These are phyloP conservation scores for Petromus typicus DNA, from an alignment of 2,113 vertebrate species.

Conservation along the genomic window DNA sequence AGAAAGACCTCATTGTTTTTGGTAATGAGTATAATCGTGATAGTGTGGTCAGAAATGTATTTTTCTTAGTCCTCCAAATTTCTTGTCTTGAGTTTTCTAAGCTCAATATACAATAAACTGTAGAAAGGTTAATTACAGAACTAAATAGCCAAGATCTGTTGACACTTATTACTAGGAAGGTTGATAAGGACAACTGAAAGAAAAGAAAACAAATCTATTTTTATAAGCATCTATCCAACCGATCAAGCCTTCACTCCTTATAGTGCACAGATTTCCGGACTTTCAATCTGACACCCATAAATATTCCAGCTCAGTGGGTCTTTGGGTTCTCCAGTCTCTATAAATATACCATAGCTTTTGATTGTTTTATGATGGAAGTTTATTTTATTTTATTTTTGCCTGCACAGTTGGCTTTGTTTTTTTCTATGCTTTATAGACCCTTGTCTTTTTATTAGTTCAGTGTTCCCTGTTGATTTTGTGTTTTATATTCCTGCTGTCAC, in stretches of 20 bases:
- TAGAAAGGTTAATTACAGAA: conserved; percentile 52
- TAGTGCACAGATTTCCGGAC: conserved; percentile 78
- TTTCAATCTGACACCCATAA: conserved; percentile 83
- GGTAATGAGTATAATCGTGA: not conserved
- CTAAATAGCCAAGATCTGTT: not conserved
- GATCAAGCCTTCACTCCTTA: conserved; percentile 78
- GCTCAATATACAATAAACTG: not conserved
- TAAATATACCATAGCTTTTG: conserved; percentile 86
- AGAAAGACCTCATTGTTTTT: not conserved
- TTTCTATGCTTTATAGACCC: conserved; percentile 87
- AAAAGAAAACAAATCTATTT: conserved; percentile 47
- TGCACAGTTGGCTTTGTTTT: conserved; percentile 86
- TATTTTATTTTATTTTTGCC: conserved; percentile 89
- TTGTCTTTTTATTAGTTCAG: conserved; percentile 90
- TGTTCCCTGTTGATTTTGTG: conserved; percentile 90
- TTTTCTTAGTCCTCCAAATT: not conserved
- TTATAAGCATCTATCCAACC: conserved; percentile 55
- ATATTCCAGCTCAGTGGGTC: conserved; percentile 84
- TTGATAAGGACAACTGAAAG: conserved; percentile 34
- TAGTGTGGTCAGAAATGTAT: not conserved
- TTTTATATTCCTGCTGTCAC: conserved; percentile 90
- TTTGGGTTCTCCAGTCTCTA: conserved; percentile 82
- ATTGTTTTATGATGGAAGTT: conserved; percentile 87
- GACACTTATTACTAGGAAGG: conserved; percentile 39
- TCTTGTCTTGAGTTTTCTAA: conserved; percentile 18